Evolutionary conservation across 1,140 invertebrate species (phyloP).

Genomic region (Drosophila tani): DNA sequence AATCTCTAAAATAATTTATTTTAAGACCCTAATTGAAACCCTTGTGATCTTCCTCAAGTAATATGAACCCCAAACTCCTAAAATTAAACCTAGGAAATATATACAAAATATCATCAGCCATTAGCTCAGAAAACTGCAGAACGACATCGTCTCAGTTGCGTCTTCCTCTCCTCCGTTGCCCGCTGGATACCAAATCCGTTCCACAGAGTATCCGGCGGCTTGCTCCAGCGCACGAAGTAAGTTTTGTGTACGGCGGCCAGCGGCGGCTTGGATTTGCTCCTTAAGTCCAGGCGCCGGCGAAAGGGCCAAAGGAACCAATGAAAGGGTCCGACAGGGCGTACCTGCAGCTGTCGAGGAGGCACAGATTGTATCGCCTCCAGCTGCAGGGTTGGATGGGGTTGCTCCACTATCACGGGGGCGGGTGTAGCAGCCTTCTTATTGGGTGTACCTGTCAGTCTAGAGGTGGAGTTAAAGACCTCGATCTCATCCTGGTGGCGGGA

Average conservation of each 20-base stretch:
- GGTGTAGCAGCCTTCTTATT: not conserved
- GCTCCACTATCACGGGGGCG: conserved; percentile 52
- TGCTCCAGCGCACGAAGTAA: conserved; percentile 76
- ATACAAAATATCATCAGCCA: conserved; percentile 22
- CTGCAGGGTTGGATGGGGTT: conserved; percentile 51
- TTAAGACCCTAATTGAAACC: conserved; percentile 18
- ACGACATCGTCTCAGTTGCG: conserved; percentile 62
- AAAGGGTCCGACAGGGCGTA: conserved; percentile 28
- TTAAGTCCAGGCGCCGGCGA: conserved; percentile 32
- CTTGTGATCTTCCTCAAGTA: not conserved
- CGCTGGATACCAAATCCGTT: conserved; percentile 63
- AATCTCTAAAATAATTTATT: not conserved
- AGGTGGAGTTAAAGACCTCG: conserved; percentile 7
- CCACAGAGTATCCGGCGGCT: conserved; percentile 70
- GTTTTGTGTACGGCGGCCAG: conserved; percentile 76
- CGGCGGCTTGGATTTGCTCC: conserved; percentile 12
- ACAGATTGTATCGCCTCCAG: conserved; percentile 48
- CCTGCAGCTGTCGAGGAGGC: not conserved
- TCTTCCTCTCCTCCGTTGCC: conserved; percentile 22
- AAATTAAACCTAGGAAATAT: conserved; percentile 35
- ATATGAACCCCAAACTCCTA: conserved; percentile 6
- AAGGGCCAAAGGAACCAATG: conserved; percentile 76
- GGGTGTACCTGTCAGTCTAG: not conserved
- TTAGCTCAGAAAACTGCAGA: conserved; percentile 66
- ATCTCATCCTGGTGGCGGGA: conserved; percentile 1